Base-by-base conservation (phyloP, 1,140 invertebrate genomes). In the Lordiphosa clarofinis region DNA sequence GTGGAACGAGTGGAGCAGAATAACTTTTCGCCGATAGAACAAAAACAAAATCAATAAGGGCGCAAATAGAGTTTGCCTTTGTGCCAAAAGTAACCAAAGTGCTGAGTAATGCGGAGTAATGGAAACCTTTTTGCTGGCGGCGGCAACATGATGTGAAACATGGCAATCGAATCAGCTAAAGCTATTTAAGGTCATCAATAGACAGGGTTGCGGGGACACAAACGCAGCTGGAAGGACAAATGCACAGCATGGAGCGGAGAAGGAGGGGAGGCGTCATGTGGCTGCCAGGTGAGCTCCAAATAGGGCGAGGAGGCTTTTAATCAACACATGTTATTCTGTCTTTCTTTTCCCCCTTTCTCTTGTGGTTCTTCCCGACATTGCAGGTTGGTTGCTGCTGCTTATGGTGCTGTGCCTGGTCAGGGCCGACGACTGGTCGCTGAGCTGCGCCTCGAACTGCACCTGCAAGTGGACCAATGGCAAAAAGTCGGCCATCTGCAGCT, bases 391-490 rank as follows among this genome's bases (percentile, higher is more conserved):
- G 63, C 43, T 47, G 62, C 44, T 72, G 49, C 12, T 56, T 5
- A 48, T 81, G 47, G 24, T 58, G 5, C 11, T 87, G n/a, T 58
- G 64, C 40, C 62, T 78, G 36, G 86, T 90, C 6, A 73, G 91
- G 44, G 91, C 90, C 55, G 91, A 92, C 49, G 95, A 96, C 87
- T 96, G 95, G 94, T 94, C 94, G 9, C 94, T 95, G 74, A 88
- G 82, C 56, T 96, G 95, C 61, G 79, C 87, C 87, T 95, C 95
- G 38, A 93, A 94, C 52, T 97, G 96, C 87, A 92, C 92, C 61
- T 97, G 96, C 91, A 96, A 95, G 90, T 97, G 96, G 96, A 94
- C 94, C 10, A 94, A 94, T 10, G 95, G 95, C 21, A 96, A 96
- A 89, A 96, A 96, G 78, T 95, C 95, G 2, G 96, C 95, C 24